Evolutionary conservation across 2,797 vertebrate genomes (phyloP).

Genomic region (Pseudochromis fuscus): DNA sequence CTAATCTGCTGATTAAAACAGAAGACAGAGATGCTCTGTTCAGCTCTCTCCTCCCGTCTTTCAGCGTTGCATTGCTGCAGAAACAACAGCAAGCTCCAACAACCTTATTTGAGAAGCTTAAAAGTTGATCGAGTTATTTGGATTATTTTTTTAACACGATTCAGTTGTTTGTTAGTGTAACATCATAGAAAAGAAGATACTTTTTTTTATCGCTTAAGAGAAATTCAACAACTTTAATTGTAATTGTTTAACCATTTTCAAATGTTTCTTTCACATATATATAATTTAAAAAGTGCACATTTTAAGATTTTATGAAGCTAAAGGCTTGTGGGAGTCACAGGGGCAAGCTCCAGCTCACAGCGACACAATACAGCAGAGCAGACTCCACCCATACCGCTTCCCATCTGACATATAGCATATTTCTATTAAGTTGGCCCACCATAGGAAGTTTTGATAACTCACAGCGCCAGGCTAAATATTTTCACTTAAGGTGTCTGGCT

Average conservation of each 20-base stretch:
- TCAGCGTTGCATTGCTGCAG: conserved; percentile 52
- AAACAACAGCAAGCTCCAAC: conserved; percentile 37
- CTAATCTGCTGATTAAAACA: conserved; percentile 81
- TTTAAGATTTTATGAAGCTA: not conserved
- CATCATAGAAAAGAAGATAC: no score
- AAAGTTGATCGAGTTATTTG: conserved; percentile 12
- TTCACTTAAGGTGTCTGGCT: conserved; percentile 38
- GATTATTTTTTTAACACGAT: not conserved
- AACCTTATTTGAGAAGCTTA: conserved; percentile 25
- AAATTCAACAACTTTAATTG: no score
- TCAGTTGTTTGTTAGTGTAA: conserved; percentile 6
- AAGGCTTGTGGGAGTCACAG: not conserved
- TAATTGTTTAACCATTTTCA: not conserved
- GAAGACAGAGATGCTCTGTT: conserved; percentile 82
- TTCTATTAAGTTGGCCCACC: conserved; percentile 13
- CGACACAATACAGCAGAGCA: conserved; percentile 9
- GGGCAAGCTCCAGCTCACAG: not conserved
- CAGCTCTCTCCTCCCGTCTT: conserved; percentile 39
- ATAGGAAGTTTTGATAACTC: conserved; percentile 51
- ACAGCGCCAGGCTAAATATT: conserved; percentile 26
- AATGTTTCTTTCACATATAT: not conserved
- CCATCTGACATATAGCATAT: conserved; percentile 4
- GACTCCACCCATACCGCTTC: not conserved
- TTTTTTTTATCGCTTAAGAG: no score
- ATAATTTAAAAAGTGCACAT: not conserved